Base-by-base conservation (phyloP, 2,888 invertebrate genomes). In the Tineola bisselliella region DNA sequence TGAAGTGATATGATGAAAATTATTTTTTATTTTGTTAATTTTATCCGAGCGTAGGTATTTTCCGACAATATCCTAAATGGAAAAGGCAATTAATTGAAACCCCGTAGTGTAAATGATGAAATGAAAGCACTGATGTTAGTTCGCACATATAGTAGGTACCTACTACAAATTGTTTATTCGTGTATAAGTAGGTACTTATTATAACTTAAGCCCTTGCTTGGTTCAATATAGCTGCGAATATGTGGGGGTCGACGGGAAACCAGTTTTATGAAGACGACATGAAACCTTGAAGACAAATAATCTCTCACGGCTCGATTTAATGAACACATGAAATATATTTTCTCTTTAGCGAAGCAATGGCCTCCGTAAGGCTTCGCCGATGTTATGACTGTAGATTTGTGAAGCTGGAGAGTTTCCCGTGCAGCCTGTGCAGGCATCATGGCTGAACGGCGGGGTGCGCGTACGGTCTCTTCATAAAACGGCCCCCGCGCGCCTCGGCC, bases 401-500 rank as follows among this genome's bases (percentile, higher is more conserved):
- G 48, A 17, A 48, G 48, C 54, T 17, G 54, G 54, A 25, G 54
- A 25, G 54, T 25, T 13, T n/a, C 2, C 18, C 15, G 10, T 25
- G 54, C 25, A 12, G 54, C 25, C 11, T 10, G 4, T 48, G 48
- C 48, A 17, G 48, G 48, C 48, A 17, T 10, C 48, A 48, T 10
- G 38, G 48, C 54, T 54, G 66, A 62, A 44, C 61, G 67, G 70
- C 72, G 78, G 77, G 78, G 75, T 79, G 71, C 67, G 75, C 71
- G 63, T 65, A 73, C 73, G 73, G 74, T 68, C 44, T 65, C 64
- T 60, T 60, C 83, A 83, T 82, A 84, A 75, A 80, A 73, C 72
- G 76, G 77, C 79, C 82, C 83, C 84, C 84, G 81, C 83, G 72
- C 83, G 75, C 75, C 83, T 79, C 84, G 81, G 84, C 86, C 82